A percentile compares a stretch with the other conserved stretches of the same genome.
Conservation (phyloP, 64 coral and sea anemone genomes). For the Stylophora pistillata region DNA sequence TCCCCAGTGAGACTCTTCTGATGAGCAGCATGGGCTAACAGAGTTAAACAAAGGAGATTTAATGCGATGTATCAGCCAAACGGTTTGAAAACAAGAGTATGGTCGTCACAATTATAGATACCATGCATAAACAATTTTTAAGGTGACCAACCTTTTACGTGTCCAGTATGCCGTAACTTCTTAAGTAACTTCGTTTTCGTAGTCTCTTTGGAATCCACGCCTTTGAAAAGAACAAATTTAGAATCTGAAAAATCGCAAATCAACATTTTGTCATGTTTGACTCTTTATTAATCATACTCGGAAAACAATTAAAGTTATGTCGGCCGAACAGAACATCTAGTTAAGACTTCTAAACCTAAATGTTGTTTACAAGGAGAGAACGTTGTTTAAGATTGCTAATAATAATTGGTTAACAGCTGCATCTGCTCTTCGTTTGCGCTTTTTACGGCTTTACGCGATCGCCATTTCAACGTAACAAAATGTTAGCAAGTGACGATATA, state of each 20-base stretch:
- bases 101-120: neutral
- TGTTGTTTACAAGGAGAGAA: too few relatives aligned
- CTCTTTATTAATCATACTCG: neutral
- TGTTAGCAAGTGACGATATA: neutral
- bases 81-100: neutral
- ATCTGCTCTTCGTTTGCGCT: too few relatives aligned
- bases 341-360: too few relatives aligned
- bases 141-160: neutral
- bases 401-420: too few relatives aligned
- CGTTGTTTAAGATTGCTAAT: too few relatives aligned
- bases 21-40: neutral
- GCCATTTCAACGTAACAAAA: neutral
- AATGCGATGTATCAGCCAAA: too few relatives aligned
- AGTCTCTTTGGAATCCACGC: neutral
- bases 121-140: neutral
- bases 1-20: neutral
- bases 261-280: neutral
- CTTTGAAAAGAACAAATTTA: neutral
- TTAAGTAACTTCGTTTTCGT: conserved; percentile 10
- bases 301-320: too few relatives aligned
- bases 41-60: neutral
- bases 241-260: neutral
- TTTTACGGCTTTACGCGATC: too few relatives aligned
- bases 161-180: conserved; percentile 2
- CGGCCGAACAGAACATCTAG: too few relatives aligned